Conservation (phyloP, 1,140 invertebrate genomes). For the Bombus impatiens region DNA sequence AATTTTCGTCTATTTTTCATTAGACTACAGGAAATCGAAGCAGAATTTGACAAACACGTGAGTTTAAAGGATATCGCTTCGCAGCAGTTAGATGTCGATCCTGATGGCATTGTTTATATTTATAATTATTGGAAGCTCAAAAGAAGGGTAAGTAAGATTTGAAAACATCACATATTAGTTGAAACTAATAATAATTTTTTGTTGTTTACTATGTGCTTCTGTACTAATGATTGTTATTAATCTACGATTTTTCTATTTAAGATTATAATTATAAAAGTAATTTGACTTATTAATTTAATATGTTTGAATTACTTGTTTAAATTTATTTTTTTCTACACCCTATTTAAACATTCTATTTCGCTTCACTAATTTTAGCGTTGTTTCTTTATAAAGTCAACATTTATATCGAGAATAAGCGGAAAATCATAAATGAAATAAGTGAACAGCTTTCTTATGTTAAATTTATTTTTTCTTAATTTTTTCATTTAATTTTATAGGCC, state of each 20-base stretch:
- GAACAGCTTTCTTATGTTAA: not conserved
- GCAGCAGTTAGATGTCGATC: slow-evolving; percentile 90
- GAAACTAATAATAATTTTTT: not conserved
- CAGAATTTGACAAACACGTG: slow-evolving; percentile 96
- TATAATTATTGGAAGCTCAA: slow-evolving; percentile 98
- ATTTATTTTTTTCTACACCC: not conserved
- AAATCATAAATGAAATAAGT: not conserved
- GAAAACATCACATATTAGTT: not conserved
- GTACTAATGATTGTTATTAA: not conserved
- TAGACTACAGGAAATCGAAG: slow-evolving; percentile 94
- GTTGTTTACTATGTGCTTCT: not conserved
- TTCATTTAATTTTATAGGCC: slow-evolving; percentile 82
- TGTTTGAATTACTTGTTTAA: not conserved
- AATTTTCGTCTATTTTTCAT: slow-evolving; percentile 50
- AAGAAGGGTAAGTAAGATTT: slow-evolving; percentile 83
- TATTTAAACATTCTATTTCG: not conserved
- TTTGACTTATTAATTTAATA: not conserved
- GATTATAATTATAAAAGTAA: not conserved
- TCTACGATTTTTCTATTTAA: not conserved
- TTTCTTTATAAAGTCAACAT: not conserved
- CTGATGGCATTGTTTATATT: slow-evolving; percentile 91
- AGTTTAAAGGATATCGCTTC: slow-evolving; percentile 91
- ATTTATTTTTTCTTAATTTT: not conserved
- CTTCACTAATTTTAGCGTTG: not conserved
- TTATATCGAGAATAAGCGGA: not conserved